Conservation (phyloP, 2,888 invertebrate species). For the Xanthorhoe designata region DNA sequence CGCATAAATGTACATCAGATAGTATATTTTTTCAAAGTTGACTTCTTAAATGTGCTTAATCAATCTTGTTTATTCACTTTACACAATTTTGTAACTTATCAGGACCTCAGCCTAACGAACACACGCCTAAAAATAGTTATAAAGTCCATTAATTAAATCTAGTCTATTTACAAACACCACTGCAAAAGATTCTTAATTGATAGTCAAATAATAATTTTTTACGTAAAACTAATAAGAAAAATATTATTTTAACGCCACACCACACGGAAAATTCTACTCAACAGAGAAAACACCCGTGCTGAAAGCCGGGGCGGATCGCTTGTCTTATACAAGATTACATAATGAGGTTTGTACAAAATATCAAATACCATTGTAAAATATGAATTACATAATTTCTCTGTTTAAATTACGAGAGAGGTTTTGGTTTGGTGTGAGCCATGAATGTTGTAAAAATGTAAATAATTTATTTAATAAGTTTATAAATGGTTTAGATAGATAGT, state of each 20-base stretch:
- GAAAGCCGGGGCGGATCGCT: no score
- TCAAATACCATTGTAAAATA: no score
- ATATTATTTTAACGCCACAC: neutral
- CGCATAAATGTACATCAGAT: neutral
- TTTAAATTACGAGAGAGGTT: neutral
- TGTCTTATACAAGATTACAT: no score
- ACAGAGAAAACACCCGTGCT: no score
- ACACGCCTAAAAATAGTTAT: neutral
- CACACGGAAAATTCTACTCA: neutral
- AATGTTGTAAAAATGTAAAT: conserved; percentile 33
- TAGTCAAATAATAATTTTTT: neutral
- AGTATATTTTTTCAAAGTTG: neutral
- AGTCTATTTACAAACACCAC: neutral
- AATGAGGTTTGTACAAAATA: no score
- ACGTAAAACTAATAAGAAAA: neutral
- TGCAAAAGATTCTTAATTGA: neutral
- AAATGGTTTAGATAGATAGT: conserved; percentile 24
- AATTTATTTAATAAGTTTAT: conserved; percentile 13
- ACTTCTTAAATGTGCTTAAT: neutral
- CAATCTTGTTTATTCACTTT: neutral
- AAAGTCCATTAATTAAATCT: neutral
- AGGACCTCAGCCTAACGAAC: neutral
- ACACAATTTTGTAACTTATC: neutral
- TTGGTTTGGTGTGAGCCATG: conserved; percentile 3
- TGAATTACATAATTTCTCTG: no score